A percentile compares a stretch with the other conserved stretches of the same genome.
Evolutionary conservation across 2,113 vertebrate genomes (phyloP).

Genomic region (Pituophis catenifer): DNA sequence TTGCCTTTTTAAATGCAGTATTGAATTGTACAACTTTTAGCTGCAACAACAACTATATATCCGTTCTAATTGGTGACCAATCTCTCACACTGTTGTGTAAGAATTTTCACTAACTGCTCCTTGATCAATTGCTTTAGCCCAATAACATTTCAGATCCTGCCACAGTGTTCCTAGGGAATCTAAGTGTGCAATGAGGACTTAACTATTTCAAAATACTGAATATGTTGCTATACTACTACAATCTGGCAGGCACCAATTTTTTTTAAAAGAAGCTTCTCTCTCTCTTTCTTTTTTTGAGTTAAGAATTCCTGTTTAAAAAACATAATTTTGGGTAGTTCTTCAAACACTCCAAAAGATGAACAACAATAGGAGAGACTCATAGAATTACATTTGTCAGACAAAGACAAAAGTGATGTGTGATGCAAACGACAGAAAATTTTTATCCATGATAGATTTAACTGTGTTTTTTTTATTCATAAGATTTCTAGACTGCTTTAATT

Average conservation of each 20-base stretch:
- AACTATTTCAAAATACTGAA: not conserved
- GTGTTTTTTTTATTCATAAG: not conserved
- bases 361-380: not conserved
- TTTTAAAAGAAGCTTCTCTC: not conserved
- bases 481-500: not conserved
- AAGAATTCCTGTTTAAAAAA: not conserved
- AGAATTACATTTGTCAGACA: not conserved
- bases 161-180: not conserved
- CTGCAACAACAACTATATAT: not conserved
- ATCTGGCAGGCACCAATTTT: not conserved
- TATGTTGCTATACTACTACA: not conserved
- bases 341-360: not conserved
- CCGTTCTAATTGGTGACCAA: not conserved
- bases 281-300: not conserved
- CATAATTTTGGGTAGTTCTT: not conserved
- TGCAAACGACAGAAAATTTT: not conserved
- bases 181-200: not conserved
- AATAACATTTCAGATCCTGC: not conserved
- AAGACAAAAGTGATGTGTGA: not conserved
- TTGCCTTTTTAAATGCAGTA: not conserved
- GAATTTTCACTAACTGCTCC: not conserved
- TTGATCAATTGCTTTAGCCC: not conserved
- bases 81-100: not conserved
- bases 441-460: not conserved
- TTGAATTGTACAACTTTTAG: not conserved